Base-by-base conservation (phyloP, 2,113 vertebrate species). In the Columba livia region DNA sequence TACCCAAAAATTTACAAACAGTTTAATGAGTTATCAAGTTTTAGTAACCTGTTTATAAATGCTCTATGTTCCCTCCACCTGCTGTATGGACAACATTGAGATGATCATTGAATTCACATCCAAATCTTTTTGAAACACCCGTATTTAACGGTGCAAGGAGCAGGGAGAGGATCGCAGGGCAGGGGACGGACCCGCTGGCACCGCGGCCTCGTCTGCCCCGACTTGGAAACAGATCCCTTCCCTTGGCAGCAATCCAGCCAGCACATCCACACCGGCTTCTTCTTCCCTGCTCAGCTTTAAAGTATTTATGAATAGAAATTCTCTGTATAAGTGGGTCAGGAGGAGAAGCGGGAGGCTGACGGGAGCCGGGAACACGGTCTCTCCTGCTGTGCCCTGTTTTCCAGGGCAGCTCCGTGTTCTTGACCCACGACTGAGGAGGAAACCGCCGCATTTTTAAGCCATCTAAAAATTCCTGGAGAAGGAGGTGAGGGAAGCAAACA, bases 301-400 rank as follows among this genome's bases (percentile, higher is more conserved):
- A 96, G 87, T 95, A 89, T 95, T 95, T 95, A 94, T 95, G 94
- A 96, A 95, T 83, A 96, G 93, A 85, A 94, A 93, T 91, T 90
- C 93, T 69, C 71, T 47, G 67, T 48, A 78, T 81, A 96, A 94
- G 26, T 94, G 95, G 95, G 94, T 93, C 94, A 93, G 91, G 90
- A 96, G 94, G 94, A 96, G 94, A 96, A 72, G 67, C 8, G 1
- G 79, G 78, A 89, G 61, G 75, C 89, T 78, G 83, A 16, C 0
- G 3, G 70, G 87, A 90, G 74, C 75, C 1, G 5, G 82, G 80
- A 93, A 79, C 34, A 32, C 0, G 1, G 73, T 40, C 47, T 48
- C 74, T 91, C 93, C 88, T 1, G 1, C 93, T 89, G 81, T 69
- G 82, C 90, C 82, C 74, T 16, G 19, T 51, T 95, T 91, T 89